Evolutionary conservation across 1,140 invertebrate genomes (phyloP), one percentile per base, ranked within the genome.

Genomic region (Formica selysi): DNA sequence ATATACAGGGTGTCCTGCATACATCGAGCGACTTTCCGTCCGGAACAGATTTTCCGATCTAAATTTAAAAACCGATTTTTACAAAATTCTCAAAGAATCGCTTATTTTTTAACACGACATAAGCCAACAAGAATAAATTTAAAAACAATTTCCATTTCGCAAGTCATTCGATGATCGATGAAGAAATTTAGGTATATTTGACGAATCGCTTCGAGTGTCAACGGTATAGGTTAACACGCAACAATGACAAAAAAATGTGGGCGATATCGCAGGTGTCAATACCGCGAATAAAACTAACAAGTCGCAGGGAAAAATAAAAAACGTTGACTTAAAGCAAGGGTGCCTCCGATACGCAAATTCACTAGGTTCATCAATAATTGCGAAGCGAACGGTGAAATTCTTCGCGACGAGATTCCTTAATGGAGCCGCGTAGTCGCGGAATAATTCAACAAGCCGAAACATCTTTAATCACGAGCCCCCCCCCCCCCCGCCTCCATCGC

Each of bases 391-490:
- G 61, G 8, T 16, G 32, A 57, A 89, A 76, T 22, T 89, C 79
- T 10, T 68, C 67, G 22, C 62, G 48, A 80, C 67, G 65, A 78
- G 57, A 86, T 89, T 73, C 89, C 36, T 61, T 61, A 86, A 86
- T 76, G 76, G 19, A 51, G 26, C 67, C 54, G 44, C 73, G 73
- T 64, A 54, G 79, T 78, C 81, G 76, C 61, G 22, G 67, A 87
- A 86, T 91, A 90, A 90, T 89, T 89, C 88, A 90, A 89, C 88
- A 86, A 91, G 54, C 62, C 68, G 85, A 85, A 87, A 81, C 67
- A 89, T 76, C 87, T 90, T 90, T 90, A 91, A 91, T 91, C 90
- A 86, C 89, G n/a, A 91, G 87, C 61, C 90, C 2, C 2, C 10
- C 2, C 41, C 1, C 38, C 8, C 8, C 41, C 41, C 0, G 8